These are phyloP conservation scores for Zhengitettix transpicula DNA, from an alignment of 2,888 invertebrate genomes.

Conservation along the genomic window DNA sequence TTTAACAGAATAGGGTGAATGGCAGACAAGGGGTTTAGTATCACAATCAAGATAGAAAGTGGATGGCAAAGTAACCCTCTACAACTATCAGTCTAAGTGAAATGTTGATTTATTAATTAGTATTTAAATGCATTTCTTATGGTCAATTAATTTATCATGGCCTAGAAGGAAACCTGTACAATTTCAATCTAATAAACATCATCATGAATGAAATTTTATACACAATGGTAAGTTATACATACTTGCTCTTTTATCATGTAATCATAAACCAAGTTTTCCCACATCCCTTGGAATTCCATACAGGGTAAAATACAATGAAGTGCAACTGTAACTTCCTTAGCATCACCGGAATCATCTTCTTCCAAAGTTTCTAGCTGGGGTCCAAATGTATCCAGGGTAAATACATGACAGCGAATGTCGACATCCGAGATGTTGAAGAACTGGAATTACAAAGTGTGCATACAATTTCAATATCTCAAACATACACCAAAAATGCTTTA, in stretches of 20 bases:
- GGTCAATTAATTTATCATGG: too few relatives aligned
- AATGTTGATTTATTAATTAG: too few relatives aligned
- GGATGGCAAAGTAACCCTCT: too few relatives aligned
- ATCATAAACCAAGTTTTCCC: constrained; percentile 81
- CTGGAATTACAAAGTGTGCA: not conserved
- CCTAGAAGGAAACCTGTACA: too few relatives aligned
- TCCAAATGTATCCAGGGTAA: not conserved
- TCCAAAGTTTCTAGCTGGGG: not conserved
- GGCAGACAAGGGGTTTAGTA: too few relatives aligned
- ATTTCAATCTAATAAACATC: not conserved
- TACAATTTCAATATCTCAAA: too few relatives aligned
- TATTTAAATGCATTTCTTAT: too few relatives aligned
- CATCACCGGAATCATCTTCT: not conserved
- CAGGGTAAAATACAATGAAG: constrained; percentile 67
- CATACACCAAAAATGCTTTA: too few relatives aligned
- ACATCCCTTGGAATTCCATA: constrained; percentile 60
- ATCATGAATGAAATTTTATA: not conserved
- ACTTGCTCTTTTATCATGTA: constrained; percentile 53
- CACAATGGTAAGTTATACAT: constrained; percentile 14
- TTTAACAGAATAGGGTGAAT: too few relatives aligned
- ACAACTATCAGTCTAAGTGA: too few relatives aligned
- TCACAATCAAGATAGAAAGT: too few relatives aligned
- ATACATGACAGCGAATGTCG: not conserved
- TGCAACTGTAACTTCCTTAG: not conserved
- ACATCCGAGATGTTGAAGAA: not conserved